Base-by-base conservation (phyloP, 2,797 vertebrate species). In the Sebastes oblongus region DNA sequence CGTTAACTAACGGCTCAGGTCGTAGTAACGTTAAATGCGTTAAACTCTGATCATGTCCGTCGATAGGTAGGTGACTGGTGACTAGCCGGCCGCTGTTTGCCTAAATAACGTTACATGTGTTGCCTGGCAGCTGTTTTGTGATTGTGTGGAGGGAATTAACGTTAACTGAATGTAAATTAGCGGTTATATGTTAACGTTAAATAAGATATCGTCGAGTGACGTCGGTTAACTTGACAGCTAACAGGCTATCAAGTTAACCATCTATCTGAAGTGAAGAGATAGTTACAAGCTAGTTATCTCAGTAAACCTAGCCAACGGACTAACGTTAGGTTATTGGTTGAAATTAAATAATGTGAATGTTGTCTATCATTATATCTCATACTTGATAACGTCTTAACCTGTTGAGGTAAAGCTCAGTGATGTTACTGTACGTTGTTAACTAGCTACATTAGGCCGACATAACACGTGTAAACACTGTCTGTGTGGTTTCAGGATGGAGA, bases 401-500 rank as follows among this genome's bases (percentile, higher is more conserved):
- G 22, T 20, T 58, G 0, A 25, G 2, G 20, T n/a, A 0, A 29
- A 20, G 25, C 32, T 27, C 14, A 16, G 29, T 11, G 1, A 25
- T 22, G 34, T 27, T 5, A 18, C 36, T 9, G 39, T 30, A 36
- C 36, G 36, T 39, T 39, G 34, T 36, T 39, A 39, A 0, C 9
- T 6, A 39, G 36, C 12, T 39, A 14, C 0, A 32, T 22, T 8
- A 20, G 4, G 46, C 46, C 10, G 12, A 39, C 0, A 39, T 39
- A 25, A 12, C 34, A 36, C 30, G 34, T 30, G 6, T 50, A 4
- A 20, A 3, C 30, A 14, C 1, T 67, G 8, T 46, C 1, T 16
- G 2, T 70, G 46, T 52, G 46, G 1, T 69, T 82, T 75, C 66
- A 95, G 91, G 13, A 96, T 96, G 96, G 93, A 96, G 61, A 92